Percentiles rank a stretch among this genome's conserved stretches.
phyloP scores from a whole-genome alignment of 2,888 invertebrate genomes.

The Philhelius pedissequus region DNA sequence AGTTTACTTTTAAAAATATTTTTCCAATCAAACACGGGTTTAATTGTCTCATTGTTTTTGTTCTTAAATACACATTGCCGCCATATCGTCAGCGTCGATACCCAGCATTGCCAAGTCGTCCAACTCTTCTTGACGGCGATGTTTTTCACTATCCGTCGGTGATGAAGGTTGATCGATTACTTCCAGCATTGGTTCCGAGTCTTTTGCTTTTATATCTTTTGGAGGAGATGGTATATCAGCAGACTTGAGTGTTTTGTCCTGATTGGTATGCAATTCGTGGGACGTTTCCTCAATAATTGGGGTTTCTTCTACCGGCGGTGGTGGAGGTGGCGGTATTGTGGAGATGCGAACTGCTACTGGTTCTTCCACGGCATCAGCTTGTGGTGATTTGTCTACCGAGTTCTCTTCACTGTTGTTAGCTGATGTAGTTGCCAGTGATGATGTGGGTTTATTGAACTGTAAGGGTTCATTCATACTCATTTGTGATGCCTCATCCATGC shows the following conservation, averaged over 20 bases:
- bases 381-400: slow-evolving; percentile 47
- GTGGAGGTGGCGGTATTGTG: slow-evolving; percentile 68
- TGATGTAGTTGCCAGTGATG: slow-evolving; percentile 35
- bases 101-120: slow-evolving; percentile 92
- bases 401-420: slow-evolving; percentile 50
- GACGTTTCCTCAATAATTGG: slow-evolving; percentile 27
- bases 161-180: slow-evolving; percentile 74
- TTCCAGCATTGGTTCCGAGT: slow-evolving; percentile 73
- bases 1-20: not conserved
- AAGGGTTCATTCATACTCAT: slow-evolving; percentile 73
- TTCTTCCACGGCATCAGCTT: slow-evolving; percentile 32
- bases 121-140: slow-evolving; percentile 80
- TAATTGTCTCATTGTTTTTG: not conserved
- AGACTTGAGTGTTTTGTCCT: not conserved
- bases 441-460: slow-evolving; percentile 70
- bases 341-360: slow-evolving; percentile 43
- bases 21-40: not conserved
- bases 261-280: not conserved
- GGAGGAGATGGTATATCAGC: not conserved
- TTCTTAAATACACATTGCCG: slow-evolving; percentile 79
- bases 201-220: slow-evolving; percentile 6
- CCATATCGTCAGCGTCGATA: slow-evolving; percentile 88
- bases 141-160: slow-evolving; percentile 78
- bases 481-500: slow-evolving; percentile 73
- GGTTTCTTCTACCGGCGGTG: slow-evolving; percentile 60